These are phyloP conservation scores for Phalloptychus januarius DNA, from an alignment of 2,797 vertebrate genomes.

Conservation along the genomic window DNA sequence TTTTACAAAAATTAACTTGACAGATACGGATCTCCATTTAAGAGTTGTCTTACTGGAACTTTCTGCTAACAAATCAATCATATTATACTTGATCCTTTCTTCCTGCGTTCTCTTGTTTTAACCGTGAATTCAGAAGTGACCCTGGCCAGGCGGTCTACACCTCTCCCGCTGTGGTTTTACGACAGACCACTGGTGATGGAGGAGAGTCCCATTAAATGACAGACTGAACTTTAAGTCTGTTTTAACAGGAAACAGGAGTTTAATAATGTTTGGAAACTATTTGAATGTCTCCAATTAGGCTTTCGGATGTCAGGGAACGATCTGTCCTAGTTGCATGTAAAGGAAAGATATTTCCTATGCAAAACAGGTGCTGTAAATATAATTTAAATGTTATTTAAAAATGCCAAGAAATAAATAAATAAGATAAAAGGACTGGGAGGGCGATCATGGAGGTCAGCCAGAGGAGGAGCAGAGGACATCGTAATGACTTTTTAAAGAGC, in stretches of 20 bases:
- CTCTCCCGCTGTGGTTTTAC: slow-evolving; percentile 51
- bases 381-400: neutral
- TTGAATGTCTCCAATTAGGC: slow-evolving; percentile 54
- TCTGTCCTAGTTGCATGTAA: slow-evolving; percentile 15
- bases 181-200: slow-evolving; percentile 15
- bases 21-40: neutral
- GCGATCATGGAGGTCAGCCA: slow-evolving; percentile 1
- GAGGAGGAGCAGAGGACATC: neutral
- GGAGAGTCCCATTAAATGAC: slow-evolving; percentile 47
- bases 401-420: neutral
- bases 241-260: slow-evolving; percentile 58
- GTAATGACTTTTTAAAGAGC: slow-evolving; percentile 74
- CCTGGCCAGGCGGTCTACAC: slow-evolving; percentile 28
- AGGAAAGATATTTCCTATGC: neutral
- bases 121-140: neutral
- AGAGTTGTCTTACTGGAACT: neutral
- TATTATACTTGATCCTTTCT: neutral
- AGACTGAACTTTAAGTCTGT: slow-evolving; percentile 42
- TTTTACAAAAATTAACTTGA: neutral
- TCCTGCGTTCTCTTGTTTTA: slow-evolving; percentile 12
- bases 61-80: slow-evolving; percentile 17
- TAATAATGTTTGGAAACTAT: slow-evolving; percentile 59
- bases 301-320: slow-evolving; percentile 55
- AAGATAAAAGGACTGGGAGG: neutral
- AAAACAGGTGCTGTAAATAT: neutral